These are phyloP conservation scores for Dinoponera quadriceps DNA, from an alignment of 1,140 invertebrate species.

Conservation along the genomic window DNA sequence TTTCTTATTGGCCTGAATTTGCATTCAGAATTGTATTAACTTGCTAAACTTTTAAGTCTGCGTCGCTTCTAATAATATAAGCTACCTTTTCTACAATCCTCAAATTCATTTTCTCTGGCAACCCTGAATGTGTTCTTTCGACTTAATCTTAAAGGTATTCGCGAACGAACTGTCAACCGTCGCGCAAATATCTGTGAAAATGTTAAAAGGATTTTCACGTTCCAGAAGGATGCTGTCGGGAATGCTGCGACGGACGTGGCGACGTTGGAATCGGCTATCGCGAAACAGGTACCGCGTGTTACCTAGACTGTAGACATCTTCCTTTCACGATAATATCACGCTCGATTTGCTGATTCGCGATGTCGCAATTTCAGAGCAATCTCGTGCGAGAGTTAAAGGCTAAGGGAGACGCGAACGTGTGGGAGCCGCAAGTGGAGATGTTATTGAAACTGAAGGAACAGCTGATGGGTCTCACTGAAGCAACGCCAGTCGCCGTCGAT, in stretches of 20 bases:
- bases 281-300: slow-evolving; percentile 86
- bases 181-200: too few relatives aligned
- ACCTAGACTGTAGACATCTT: not conserved
- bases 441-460: slow-evolving; percentile 92
- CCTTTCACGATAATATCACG: not conserved
- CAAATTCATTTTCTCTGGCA: too few relatives aligned
- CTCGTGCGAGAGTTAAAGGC: slow-evolving; percentile 92
- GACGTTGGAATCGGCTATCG: slow-evolving; percentile 87
- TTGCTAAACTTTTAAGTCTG: too few relatives aligned
- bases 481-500: slow-evolving; percentile 67
- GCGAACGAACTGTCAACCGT: too few relatives aligned
- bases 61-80: too few relatives aligned
- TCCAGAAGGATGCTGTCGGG: not conserved
- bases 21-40: too few relatives aligned
- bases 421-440: slow-evolving; percentile 91
- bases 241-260: slow-evolving; percentile 78
- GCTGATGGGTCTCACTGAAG: slow-evolving; percentile 84
- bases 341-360: not conserved
- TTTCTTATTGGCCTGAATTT: too few relatives aligned
- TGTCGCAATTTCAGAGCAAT: slow-evolving; percentile 87
- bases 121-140: too few relatives aligned
- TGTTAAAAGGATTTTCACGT: too few relatives aligned
- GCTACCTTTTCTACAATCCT: too few relatives aligned
- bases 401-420: slow-evolving; percentile 89
- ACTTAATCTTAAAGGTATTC: too few relatives aligned